phyloP scores from a whole-genome alignment of 2,113 vertebrate genomes.

The Mormoops blainvillei region DNA sequence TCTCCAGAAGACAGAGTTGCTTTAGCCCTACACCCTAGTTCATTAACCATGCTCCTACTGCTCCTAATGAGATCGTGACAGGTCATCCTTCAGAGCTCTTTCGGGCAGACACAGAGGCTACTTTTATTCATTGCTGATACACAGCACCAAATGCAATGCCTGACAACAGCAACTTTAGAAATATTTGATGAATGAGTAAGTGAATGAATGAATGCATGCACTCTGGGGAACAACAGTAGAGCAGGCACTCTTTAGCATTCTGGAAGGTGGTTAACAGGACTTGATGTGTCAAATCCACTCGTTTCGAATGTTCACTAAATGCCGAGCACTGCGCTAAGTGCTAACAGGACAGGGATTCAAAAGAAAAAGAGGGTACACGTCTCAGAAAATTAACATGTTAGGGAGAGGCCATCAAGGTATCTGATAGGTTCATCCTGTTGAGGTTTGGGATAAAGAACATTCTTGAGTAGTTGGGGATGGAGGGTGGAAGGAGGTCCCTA shows the following conservation, averaged over 20 bases:
- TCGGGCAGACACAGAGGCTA: accelerated
- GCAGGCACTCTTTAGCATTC: not conserved
- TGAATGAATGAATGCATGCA: not conserved
- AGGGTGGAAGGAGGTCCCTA: not conserved
- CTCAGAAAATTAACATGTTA: not conserved
- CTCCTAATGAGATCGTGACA: not conserved
- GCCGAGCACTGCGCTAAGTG: not conserved
- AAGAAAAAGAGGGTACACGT: not conserved
- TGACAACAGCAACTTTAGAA: not conserved
- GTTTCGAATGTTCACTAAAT: not conserved
- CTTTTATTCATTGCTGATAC: not conserved
- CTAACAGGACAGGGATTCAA: not conserved
- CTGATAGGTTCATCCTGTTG: not conserved
- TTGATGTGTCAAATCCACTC: not conserved
- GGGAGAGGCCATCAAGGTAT: not conserved
- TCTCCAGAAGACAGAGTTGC: not conserved
- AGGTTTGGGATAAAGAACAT: not conserved
- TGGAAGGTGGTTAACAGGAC: not conserved
- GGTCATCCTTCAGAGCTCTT: not conserved
- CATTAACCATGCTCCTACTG: not conserved
- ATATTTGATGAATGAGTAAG: not conserved
- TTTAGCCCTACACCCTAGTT: not conserved
- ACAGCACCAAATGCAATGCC: not conserved
- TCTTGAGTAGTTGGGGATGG: no score
- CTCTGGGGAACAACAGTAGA: not conserved